Evolutionary conservation across 2,113 vertebrate genomes (phyloP).

Genomic region (Corvus moneduloides): DNA sequence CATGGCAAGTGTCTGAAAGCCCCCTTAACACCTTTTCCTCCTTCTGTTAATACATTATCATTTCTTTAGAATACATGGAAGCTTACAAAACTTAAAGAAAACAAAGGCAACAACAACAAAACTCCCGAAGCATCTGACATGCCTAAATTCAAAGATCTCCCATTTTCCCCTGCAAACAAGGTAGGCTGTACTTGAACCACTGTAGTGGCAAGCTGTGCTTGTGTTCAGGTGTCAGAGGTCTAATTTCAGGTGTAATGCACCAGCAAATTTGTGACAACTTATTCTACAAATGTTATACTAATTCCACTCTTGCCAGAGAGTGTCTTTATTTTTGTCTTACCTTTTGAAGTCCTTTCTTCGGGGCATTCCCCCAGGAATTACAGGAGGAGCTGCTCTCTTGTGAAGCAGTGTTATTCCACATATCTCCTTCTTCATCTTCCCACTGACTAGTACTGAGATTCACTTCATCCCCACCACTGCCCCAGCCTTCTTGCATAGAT

Average conservation of each 20-base stretch:
- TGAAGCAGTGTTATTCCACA: conserved; percentile 92
- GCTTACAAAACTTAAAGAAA: neutral
- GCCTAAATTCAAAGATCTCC: neutral
- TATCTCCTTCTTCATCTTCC: conserved; percentile 92
- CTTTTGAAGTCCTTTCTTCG: conserved; percentile 91
- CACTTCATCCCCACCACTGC: conserved; percentile 88
- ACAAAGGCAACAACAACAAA: neutral
- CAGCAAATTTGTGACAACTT: neutral
- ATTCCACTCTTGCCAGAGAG: neutral
- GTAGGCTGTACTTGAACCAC: conserved; percentile 19
- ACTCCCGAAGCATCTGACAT: neutral
- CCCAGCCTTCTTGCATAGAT: conserved; percentile 99
- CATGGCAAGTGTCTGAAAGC: neutral
- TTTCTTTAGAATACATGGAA: neutral
- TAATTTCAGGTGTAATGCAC: neutral
- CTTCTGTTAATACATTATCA: neutral
- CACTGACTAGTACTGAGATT: conserved; percentile 85
- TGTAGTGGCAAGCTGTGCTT: conserved; percentile 22
- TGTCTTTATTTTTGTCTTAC: conserved; percentile 60
- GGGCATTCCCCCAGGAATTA: conserved; percentile 90
- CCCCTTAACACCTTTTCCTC: neutral
- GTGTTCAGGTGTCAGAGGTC: neutral
- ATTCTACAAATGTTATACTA: neutral
- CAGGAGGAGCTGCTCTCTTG: conserved; percentile 93
- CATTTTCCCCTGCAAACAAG: neutral